phyloP scores from a whole-genome alignment of 2,113 vertebrate species.

The Callithrix jacchus region DNA sequence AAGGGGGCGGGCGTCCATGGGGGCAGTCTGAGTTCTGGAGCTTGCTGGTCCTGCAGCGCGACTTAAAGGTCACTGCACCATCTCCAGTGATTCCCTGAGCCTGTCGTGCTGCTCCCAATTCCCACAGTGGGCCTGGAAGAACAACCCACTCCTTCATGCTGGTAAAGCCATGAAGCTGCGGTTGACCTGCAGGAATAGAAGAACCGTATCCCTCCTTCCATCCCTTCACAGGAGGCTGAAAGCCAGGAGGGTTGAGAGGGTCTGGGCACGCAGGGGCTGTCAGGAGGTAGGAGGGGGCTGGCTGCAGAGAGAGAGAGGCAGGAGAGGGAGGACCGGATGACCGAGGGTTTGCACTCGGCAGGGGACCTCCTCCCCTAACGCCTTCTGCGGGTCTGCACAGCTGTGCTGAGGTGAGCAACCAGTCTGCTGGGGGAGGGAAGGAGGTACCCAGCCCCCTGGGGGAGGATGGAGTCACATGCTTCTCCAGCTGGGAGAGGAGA shows the following conservation, averaged over 20 bases:
- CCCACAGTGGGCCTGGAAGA: background rate
- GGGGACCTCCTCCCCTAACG: background rate
- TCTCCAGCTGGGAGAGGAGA: background rate
- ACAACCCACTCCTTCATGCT: background rate
- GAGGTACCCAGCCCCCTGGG: background rate
- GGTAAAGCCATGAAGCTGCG: background rate
- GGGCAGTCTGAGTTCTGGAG: background rate
- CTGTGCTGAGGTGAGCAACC: background rate
- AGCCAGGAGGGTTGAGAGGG: background rate
- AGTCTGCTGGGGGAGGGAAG: background rate
- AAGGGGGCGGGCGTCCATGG: background rate
- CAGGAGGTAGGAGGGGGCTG: background rate
- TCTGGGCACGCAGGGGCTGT: too few relatives aligned
- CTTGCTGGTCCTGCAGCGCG: background rate
- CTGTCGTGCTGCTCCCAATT: background rate
- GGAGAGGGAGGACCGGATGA: background rate
- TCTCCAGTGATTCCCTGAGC: background rate
- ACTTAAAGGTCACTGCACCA: background rate
- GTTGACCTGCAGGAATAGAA: background rate
- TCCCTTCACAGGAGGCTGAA: background rate
- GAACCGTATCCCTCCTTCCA: background rate
- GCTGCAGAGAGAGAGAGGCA: background rate
- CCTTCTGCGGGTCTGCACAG: too few relatives aligned
- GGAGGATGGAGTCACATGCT: background rate
- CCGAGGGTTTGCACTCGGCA: fast-evolving